These are phyloP conservation scores for Ectobius pallidus DNA, from an alignment of 2,888 invertebrate genomes.

Conservation along the genomic window DNA sequence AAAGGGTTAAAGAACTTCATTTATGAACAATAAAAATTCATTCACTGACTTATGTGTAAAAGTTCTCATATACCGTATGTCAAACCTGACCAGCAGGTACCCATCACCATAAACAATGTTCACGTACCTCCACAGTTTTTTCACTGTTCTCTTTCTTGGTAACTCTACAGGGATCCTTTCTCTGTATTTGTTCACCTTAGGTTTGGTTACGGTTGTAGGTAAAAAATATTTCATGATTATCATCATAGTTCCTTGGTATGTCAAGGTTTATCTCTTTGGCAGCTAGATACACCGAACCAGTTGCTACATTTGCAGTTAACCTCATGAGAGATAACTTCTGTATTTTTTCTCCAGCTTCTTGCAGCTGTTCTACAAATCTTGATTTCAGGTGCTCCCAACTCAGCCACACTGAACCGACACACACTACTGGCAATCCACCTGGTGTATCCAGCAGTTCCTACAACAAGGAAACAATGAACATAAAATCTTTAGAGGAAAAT, in stretches of 20 bases:
- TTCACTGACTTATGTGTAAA: too few species aligned
- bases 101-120: too few species aligned
- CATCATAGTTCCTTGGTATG: slow-evolving; percentile 70
- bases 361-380: slow-evolving; percentile 68
- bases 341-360: slow-evolving; percentile 47
- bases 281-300: slow-evolving; percentile 87
- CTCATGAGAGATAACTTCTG: slow-evolving; percentile 67
- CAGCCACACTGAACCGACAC: slow-evolving; percentile 95
- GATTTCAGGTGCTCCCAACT: slow-evolving; percentile 83
- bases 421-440: slow-evolving; percentile 77
- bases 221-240: slow-evolving; percentile 61
- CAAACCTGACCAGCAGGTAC: too few species aligned
- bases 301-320: slow-evolving; percentile 76
- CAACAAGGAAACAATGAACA: slow-evolving; percentile 37
- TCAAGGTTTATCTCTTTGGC: slow-evolving; percentile 70
- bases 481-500: too few species aligned
- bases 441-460: slow-evolving; percentile 58
- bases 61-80: too few species aligned
- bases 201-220: slow-evolving; percentile 54
- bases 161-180: too few species aligned
- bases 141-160: too few species aligned
- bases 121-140: too few species aligned
- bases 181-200: background rate
- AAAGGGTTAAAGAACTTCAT: too few species aligned
- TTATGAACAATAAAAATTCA: too few species aligned